Evolutionary conservation across 2,797 vertebrate genomes (phyloP).

Genomic region (Sciurus carolinensis): DNA sequence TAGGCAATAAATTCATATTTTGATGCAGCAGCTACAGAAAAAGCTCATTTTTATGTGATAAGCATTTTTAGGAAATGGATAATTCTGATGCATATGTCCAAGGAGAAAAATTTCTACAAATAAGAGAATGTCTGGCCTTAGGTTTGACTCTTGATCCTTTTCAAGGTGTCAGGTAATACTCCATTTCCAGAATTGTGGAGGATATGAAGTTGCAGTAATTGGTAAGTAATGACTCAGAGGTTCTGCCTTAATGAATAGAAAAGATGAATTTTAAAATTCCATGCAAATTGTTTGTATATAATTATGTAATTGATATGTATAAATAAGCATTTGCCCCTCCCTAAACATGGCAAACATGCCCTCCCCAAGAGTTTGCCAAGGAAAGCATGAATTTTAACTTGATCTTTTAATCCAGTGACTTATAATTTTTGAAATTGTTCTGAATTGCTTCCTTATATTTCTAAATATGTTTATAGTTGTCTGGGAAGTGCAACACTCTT

Average conservation of each 20-base stretch:
- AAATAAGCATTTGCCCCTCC: slow-evolving; percentile 18
- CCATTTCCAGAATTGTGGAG: not conserved
- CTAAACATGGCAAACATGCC: not conserved
- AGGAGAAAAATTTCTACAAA: not conserved
- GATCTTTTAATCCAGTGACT: slow-evolving; percentile 57
- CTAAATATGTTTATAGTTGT: slow-evolving; percentile 24
- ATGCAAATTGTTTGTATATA: slow-evolving; percentile 10
- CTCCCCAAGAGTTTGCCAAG: not conserved
- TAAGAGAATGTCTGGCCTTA: not conserved
- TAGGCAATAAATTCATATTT: not conserved
- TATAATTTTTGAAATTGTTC: slow-evolving; percentile 17
- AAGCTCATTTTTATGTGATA: not conserved
- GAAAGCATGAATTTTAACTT: slow-evolving; percentile 54
- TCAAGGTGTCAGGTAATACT: not conserved
- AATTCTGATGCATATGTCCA: not conserved
- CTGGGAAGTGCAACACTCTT: not conserved
- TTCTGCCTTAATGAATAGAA: not conserved
- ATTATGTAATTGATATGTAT: slow-evolving; percentile 32
- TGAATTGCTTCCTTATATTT: slow-evolving; percentile 63
- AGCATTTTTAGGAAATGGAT: not conserved
- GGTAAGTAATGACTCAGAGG: not conserved
- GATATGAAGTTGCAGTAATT: not conserved
- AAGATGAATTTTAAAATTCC: not conserved
- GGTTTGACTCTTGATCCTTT: not conserved
- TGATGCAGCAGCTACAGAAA: not conserved